Evolutionary conservation across 1,140 invertebrate species (phyloP), one percentile per base, ranked within the genome.

Genomic region (Bombus pyrosoma): DNA sequence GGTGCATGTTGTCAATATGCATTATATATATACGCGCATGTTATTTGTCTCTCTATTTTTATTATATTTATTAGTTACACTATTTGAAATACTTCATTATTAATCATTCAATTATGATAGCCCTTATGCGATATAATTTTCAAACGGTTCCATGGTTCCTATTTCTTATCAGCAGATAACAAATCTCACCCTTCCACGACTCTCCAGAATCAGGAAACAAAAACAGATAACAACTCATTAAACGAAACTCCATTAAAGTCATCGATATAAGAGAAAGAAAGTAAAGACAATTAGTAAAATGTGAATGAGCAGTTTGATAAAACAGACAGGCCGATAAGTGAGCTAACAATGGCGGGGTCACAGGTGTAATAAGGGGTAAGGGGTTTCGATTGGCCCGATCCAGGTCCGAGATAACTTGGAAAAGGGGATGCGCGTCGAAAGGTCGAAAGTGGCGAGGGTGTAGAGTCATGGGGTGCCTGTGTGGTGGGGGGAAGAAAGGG

Each of bases 321-420:
- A 57, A 62, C 22, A 41, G 9, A 18, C 6, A 9, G 4, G 22
- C n/a, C n/a, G 66, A 73, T 64, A 71, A 22, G 47, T 59, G 34
- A 47, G n/a, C 53, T 81, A 81, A 76, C 43, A 85, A 75, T 74
- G 47, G 28, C 8, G 47, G 72, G 78, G 34, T 59, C 12, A 28
- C 59, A 66, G 57, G 72, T 81, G 53, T 34, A 64, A 59, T n/a
- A 47, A 28, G 32, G 9, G 32, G 32, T n/a, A 47, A 18, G 41
- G 47, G 83, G 77, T n/a, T 47, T 69, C 53, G 34, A 86, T 72
- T 72, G 53, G 59, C 66, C 66, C 68, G 83, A 77, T 85, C 62
- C 83, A 80, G 87, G 72, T 71, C 86, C 76, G 78, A 87, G 77
- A 68, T 88, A 88, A 88, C 73, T 89, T 84, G 73, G 87, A 86